phyloP scores from a whole-genome alignment of 1,140 invertebrate genomes.

The Leptinotarsa defecta region DNA sequence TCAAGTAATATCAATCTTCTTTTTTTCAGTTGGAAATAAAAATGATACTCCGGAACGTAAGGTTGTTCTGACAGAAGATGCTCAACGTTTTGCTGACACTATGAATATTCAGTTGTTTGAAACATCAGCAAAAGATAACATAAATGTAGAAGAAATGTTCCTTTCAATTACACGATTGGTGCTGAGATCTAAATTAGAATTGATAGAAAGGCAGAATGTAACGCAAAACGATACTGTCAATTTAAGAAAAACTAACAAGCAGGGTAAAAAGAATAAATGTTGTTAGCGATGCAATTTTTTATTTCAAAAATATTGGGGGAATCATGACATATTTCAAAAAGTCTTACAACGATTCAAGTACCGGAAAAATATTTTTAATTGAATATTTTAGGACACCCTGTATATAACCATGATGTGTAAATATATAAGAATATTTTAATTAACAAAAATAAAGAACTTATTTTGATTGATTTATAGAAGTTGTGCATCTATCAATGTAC shows the following conservation, averaged over 20 bases:
- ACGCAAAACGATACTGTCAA: conserved; percentile 62
- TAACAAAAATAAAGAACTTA: not conserved
- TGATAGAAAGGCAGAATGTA: conserved; percentile 65
- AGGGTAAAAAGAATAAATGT: conserved; percentile 55
- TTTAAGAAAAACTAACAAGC: conserved; percentile 61
- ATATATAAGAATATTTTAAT: conserved; percentile 15
- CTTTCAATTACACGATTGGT: conserved; percentile 71
- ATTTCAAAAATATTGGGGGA: not conserved
- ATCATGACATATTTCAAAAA: not conserved
- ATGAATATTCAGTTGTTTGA: conserved; percentile 98
- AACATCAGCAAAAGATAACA: conserved; percentile 98
- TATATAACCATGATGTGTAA: conserved; percentile 10
- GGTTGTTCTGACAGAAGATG: conserved; percentile 96
- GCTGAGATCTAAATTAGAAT: conserved; percentile 64
- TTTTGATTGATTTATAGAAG: not conserved
- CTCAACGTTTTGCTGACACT: conserved; percentile 93
- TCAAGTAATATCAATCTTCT: not conserved
- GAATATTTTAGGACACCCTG: not conserved
- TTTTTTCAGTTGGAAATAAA: conserved; percentile 91
- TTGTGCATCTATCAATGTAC: not conserved
- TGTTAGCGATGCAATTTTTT: conserved; percentile 36
- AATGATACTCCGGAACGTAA: conserved; percentile 96
- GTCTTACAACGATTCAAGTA: not conserved
- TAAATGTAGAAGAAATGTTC: conserved; percentile 96
- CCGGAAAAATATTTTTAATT: not conserved